These are phyloP conservation scores for Dynastes maya DNA, from an alignment of 2,888 invertebrate genomes.

Conservation along the genomic window DNA sequence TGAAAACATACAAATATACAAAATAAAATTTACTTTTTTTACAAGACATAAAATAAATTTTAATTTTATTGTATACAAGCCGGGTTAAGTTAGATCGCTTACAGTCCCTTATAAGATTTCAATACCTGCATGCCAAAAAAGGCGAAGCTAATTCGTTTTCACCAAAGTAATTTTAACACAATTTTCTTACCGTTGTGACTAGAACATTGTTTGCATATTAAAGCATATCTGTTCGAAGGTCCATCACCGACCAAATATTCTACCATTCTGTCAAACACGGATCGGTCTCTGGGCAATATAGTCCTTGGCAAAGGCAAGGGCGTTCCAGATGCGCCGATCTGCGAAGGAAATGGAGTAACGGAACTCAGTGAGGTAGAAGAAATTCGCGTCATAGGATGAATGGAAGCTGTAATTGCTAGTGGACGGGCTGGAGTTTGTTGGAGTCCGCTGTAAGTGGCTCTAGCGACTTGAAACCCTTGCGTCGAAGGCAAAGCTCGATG, in stretches of 20 bases:
- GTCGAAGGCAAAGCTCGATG: slow-evolving; percentile 39
- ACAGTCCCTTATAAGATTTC: too few species aligned
- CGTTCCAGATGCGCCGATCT: slow-evolving; percentile 47
- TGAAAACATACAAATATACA: slow-evolving; percentile 61
- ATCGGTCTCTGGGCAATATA: slow-evolving; percentile 82
- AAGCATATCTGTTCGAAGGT: slow-evolving; percentile 93
- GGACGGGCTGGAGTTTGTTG: slow-evolving; percentile 41
- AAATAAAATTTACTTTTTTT: not conserved
- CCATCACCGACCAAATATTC: slow-evolving; percentile 97
- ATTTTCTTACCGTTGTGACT: slow-evolving; percentile 88
- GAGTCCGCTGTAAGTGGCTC: slow-evolving; percentile 34
- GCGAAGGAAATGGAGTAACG: slow-evolving; percentile 6
- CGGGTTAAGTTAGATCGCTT: too few species aligned
- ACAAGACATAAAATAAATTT: too few species aligned
- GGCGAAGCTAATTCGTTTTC: too few species aligned
- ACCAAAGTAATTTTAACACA: too few species aligned
- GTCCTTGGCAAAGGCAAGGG: slow-evolving; percentile 77
- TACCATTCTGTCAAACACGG: slow-evolving; percentile 89
- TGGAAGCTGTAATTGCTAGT: not conserved
- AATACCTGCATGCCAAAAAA: too few species aligned
- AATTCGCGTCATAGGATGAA: slow-evolving; percentile 24
- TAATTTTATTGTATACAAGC: too few species aligned
- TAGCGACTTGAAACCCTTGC: slow-evolving; percentile 15
- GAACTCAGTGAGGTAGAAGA: slow-evolving; percentile 45
- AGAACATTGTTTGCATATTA: slow-evolving; percentile 92